Conservation (phyloP, 2,888 invertebrate genomes). For the Drosophila colorata region DNA sequence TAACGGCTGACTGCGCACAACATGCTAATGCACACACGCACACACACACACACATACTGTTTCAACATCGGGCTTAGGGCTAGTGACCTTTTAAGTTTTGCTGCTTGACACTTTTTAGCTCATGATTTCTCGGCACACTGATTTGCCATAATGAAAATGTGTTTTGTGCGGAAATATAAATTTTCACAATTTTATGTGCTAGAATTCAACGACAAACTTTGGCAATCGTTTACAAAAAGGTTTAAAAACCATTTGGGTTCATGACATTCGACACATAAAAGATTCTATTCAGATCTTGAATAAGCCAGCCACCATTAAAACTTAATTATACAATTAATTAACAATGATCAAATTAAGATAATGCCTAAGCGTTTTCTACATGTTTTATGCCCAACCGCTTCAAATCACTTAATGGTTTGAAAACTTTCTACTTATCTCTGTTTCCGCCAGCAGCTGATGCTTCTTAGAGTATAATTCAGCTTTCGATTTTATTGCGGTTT, state of each 20-base stretch:
- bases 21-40: conserved; percentile 29
- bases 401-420: conserved; percentile 58
- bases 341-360: conserved; percentile 45
- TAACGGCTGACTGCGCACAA: conserved; percentile 46
- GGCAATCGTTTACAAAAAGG: conserved; percentile 1
- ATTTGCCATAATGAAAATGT: conserved; percentile 37
- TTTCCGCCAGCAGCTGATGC: neutral
- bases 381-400: conserved; percentile 39
- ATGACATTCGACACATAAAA: conserved; percentile 12
- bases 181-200: conserved; percentile 25
- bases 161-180: conserved; percentile 36
- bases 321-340: conserved; percentile 46
- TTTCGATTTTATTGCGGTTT: conserved; percentile 53
- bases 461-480: conserved; percentile 30
- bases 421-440: conserved; percentile 47
- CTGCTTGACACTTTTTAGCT: conserved; percentile 29
- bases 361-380: neutral
- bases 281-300: conserved; percentile 27
- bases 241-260: conserved; percentile 9
- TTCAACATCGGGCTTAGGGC: conserved; percentile 10
- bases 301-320: conserved; percentile 19
- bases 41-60: neutral
- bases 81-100: conserved; percentile 29
- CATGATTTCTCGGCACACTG: conserved; percentile 27
- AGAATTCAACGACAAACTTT: conserved; percentile 12